Percentiles rank a stretch among this genome's conserved stretches.
phyloP scores from a whole-genome alignment of 2,797 vertebrate species.

The Hippocampus kuda region DNA sequence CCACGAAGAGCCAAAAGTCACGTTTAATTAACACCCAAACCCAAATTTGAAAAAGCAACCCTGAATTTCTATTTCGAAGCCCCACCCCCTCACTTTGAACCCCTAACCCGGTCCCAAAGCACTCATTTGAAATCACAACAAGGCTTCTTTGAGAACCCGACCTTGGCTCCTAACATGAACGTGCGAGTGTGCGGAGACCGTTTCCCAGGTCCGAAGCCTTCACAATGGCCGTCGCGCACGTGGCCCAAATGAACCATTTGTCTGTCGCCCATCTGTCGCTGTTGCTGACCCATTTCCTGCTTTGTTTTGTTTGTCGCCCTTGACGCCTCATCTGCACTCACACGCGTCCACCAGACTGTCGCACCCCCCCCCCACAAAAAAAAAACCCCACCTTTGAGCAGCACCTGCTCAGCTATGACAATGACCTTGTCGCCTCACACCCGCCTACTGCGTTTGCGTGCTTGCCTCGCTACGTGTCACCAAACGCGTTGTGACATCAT shows the following conservation, averaged over 20 bases:
- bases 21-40: background rate
- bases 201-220: background rate
- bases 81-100: too few relatives aligned
- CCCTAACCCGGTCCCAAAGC: too few relatives aligned
- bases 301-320: background rate
- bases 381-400: background rate
- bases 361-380: background rate
- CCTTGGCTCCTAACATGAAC: too few relatives aligned
- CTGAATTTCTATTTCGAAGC: too few relatives aligned
- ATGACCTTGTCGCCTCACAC: background rate
- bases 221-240: background rate
- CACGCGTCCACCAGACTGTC: background rate
- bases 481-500: background rate
- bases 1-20: too few relatives aligned
- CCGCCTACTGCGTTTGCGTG: background rate
- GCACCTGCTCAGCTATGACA: constrained; percentile 3
- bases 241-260: background rate
- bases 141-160: too few relatives aligned
- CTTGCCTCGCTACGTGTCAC: background rate
- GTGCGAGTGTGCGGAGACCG: too few relatives aligned
- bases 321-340: background rate
- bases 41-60: too few relatives aligned
- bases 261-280: background rate
- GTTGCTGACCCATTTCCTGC: background rate
- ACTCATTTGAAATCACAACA: background rate